Conservation (phyloP, 2,888 invertebrate species). For the Neocrepidodera transversa region DNA sequence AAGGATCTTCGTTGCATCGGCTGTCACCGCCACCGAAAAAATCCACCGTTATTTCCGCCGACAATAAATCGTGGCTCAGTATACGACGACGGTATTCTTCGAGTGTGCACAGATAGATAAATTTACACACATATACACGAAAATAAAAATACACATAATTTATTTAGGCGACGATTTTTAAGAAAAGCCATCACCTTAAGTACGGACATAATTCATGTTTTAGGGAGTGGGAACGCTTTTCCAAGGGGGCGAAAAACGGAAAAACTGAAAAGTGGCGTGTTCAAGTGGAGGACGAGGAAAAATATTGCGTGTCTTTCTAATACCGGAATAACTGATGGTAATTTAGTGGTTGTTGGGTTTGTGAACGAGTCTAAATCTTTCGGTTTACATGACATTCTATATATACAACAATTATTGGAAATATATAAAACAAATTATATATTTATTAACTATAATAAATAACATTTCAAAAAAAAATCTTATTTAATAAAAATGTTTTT, state of each 20-base stretch:
- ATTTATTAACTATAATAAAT: no score
- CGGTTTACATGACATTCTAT: background rate
- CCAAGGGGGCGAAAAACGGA: no score
- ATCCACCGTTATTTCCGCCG: slow-evolving; percentile 43
- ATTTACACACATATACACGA: slow-evolving; percentile 53
- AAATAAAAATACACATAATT: slow-evolving; percentile 58
- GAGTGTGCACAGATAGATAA: slow-evolving; percentile 52
- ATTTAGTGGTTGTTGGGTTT: slow-evolving; percentile 51
- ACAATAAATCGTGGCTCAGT: slow-evolving; percentile 43
- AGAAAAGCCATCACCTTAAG: slow-evolving; percentile 63
- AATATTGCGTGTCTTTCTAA: slow-evolving; percentile 58
- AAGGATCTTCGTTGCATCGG: slow-evolving; percentile 30
- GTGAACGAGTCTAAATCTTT: slow-evolving; percentile 39
- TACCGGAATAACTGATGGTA: slow-evolving; percentile 53
- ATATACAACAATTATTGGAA: no score
- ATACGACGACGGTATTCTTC: slow-evolving; percentile 39
- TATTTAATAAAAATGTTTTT: no score
- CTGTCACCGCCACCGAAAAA: slow-evolving; percentile 37
- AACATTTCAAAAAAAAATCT: no score
- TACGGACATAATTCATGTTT: slow-evolving; percentile 61
- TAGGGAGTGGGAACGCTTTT: slow-evolving; percentile 31
- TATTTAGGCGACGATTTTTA: slow-evolving; percentile 61
- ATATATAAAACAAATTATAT: no score
- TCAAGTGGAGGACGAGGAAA: slow-evolving; percentile 38
- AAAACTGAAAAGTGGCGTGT: slow-evolving; percentile 19